Base-by-base conservation (phyloP, 2,888 invertebrate genomes). In the Tetheella fluctuosa region DNA sequence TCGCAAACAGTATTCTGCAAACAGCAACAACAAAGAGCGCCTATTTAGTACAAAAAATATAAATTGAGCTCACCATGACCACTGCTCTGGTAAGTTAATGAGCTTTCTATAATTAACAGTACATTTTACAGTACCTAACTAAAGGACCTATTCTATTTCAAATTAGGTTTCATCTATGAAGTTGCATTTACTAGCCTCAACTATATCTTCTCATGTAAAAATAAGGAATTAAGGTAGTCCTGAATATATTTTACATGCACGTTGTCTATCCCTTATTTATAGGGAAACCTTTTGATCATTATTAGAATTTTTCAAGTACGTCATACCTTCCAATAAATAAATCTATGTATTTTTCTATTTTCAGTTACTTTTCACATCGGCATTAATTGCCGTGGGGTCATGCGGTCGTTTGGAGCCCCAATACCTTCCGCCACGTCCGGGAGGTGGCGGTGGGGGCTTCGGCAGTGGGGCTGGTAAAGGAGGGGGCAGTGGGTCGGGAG, bases 1-100 rank as follows among this genome's bases (percentile, higher is more conserved):
- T 88, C 85, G 76, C 79, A 68, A 75, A 84, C 77, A 79, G 85
- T 91, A 92, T 90, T 91, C 91, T 80, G 86, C 82, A 77, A 81
- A 84, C 81, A 82, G 77, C 80, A 81, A 86, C 85, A 77, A 80
- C 85, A 77, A 80, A 82, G 79, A 85, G 79, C 78, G 77, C 76
- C 81, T 80, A 76, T 74, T 74, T 75, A 76, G 75, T 78, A 76
- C 76, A 75, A 77, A 76, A 76, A 66, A 68, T 58, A 57, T 68
- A 68, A 55, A 63, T 48, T 23, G 25, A 63, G 63, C 70, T 67
- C 76, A 75, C 71, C 65, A 86, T 90, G 90, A 79, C 83, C 70
- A 79, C 83, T 68, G 67, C 80, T 71, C 74, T 84, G 91, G 91
- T 91, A 81, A 90, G 91, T 88, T 62, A 20, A 61, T 30, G 34